These are phyloP conservation scores for Ivindomyrus marchei DNA, from an alignment of 2,113 vertebrate species.

Conservation along the genomic window DNA sequence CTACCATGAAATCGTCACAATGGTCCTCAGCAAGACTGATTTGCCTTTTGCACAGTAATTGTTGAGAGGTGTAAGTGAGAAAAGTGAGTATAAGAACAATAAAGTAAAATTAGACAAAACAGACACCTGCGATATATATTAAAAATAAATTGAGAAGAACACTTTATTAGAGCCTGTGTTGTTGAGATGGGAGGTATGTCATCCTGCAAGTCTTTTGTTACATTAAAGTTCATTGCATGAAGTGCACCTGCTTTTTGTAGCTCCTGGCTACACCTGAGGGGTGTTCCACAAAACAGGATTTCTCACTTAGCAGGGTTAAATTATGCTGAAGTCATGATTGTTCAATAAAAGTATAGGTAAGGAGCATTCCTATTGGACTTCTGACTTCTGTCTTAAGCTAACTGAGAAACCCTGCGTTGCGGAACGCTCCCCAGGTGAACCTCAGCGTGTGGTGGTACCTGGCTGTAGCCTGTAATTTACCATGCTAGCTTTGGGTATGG, in stretches of 20 bases:
- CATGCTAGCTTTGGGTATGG: neutral
- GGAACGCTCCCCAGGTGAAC: neutral
- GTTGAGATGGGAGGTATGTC: neutral
- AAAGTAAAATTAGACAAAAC: neutral
- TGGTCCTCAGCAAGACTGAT: neutral
- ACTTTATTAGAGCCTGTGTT: neutral
- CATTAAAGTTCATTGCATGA: neutral
- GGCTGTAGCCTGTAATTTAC: neutral
- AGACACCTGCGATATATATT: neutral
- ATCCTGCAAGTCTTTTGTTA: conserved; percentile 3
- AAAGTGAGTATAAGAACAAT: neutral
- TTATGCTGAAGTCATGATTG: neutral
- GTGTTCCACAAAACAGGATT: neutral
- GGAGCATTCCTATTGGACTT: neutral
- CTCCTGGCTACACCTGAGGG: neutral
- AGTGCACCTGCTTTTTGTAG: neutral
- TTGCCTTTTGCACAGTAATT: neutral
- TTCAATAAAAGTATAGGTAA: neutral
- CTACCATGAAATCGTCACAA: neutral
- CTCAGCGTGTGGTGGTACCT: neutral
- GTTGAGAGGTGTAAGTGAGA: neutral
- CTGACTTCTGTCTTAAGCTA: neutral
- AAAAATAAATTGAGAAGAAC: neutral
- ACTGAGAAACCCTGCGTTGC: neutral
- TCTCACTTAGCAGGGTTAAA: neutral